Evolutionary conservation across 2,113 vertebrate genomes (phyloP), one percentile per base, ranked within the genome.

Genomic region (Macaca nemestrina): DNA sequence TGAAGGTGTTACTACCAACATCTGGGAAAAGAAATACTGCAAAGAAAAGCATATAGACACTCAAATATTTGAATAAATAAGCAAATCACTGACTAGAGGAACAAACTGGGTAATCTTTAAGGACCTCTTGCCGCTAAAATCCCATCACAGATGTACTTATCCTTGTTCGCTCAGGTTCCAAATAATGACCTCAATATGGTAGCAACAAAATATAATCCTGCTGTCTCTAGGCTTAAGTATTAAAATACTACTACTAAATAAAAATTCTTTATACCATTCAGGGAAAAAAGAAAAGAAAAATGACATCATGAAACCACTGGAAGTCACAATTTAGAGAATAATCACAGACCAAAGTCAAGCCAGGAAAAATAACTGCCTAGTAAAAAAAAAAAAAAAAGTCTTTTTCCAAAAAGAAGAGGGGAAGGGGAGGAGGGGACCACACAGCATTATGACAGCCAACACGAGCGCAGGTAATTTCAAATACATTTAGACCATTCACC

Each of bases 401-500:
- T 95, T 85, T 85, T 68, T 30, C 88, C 50, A 87, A 82, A 82
- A 48, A 50, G 32, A 32, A 5, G 7, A 23, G 9, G 3, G 32
- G 1, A 1, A 5, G 13, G 2, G 4, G 0, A 23, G 9, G 7
- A 78, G 16, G 6, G 25, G 35, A 48, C 11, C 11, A n/a, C 32
- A 43, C 23, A 35, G 22, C 35, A 76, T 93, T 76, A 20, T 35
- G 10, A 75, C 32, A 55, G 45, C 4, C 13, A 73, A 61, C 14
- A 45, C 22, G 17, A 93, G 32, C 12, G 76, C 38, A 64, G 61
- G 14, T 35, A 1, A 87, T 57, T 79, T 80, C 87, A 88, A 52
- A 59, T 8, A 13, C 17, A 82, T 20, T 30, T 11, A 88, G n/a
- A 45, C 14, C 40, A 40, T 8, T 64, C 55, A 18, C 18, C 22